These are phyloP conservation scores for Ageneiosus marmoratus DNA, from an alignment of 2,113 vertebrate genomes.

Conservation along the genomic window DNA sequence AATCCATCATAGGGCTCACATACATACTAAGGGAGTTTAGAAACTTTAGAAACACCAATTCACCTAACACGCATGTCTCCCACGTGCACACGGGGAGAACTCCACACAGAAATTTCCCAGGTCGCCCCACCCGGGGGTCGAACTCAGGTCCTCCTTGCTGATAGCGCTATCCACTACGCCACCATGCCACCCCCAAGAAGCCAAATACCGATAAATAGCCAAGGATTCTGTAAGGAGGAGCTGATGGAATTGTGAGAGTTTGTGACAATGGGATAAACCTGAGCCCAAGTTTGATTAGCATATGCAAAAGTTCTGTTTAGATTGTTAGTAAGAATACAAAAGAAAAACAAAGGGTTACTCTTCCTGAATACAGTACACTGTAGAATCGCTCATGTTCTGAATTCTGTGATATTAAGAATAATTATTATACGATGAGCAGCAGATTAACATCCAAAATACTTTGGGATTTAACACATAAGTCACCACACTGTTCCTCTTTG, in stretches of 20 bases:
- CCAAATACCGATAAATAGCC: not conserved
- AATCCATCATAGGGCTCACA: too few relatives aligned
- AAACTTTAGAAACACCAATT: too few relatives aligned
- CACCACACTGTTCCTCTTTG: slow-evolving; percentile 27
- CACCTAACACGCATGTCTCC: too few relatives aligned
- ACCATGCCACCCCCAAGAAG: too few relatives aligned
- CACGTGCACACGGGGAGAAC: too few relatives aligned
- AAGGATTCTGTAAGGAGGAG: not conserved
- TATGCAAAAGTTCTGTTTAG: not conserved
- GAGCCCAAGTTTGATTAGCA: not conserved
- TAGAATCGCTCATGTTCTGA: not conserved
- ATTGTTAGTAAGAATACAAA: not conserved
- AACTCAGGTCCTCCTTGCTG: too few relatives aligned
- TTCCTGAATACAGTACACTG: too few relatives aligned
- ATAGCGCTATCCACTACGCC: too few relatives aligned
- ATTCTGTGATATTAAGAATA: not conserved
- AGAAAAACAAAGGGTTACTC: not conserved
- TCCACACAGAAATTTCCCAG: too few relatives aligned
- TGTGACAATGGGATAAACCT: not conserved
- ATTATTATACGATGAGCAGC: not conserved
- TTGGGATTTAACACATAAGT: slow-evolving; percentile 8
- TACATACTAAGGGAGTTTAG: too few relatives aligned
- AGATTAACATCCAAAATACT: not conserved
- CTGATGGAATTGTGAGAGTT: not conserved
- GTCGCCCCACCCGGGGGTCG: too few relatives aligned